Evolutionary conservation across 1,140 invertebrate species (phyloP), one percentile per base, ranked within the genome.

Genomic region (Zaprionus kolodkinae): DNA sequence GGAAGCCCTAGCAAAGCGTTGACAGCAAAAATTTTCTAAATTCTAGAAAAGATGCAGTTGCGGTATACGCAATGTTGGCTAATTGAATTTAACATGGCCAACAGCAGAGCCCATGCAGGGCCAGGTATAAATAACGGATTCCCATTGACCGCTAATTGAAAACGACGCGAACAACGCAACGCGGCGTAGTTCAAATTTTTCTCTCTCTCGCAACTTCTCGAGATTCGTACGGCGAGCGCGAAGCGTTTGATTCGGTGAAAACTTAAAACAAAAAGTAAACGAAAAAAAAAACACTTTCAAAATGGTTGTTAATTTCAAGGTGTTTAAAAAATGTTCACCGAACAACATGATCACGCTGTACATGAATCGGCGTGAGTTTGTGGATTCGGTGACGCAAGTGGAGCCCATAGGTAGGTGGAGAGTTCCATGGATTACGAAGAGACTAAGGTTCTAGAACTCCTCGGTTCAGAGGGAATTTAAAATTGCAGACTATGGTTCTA

Each of bases 321-420:
- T 99, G 81, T 99, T 96, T 93, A 99, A 99, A 93, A 99, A 99
- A 93, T 96, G 95, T 83, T 97, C 97, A 5, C 97, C 98, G 7
- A 99, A 99, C 94, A 97, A 96, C 63, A 98, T 98, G 94, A 94
- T 99, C 59, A 98, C 98, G 13, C 94, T 99, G 64, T 99, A 99
- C 92, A 94, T 99, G 83, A 97, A 98, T 5, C 99, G 99, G 93
- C 94, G 99, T 81, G 99, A 99, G 92, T 99, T 98, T 93, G 96
- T 99, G 62, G 99, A 99, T 93, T 97, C 99, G 87, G 95, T 99
- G 25, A 96, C 96, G 0, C 96, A 96, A 54, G 96, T 98, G 55
- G 98, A 99, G 92, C 96, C 98, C 0, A 96, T 99, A 79, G 98
- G 97, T 98, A 93, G 93, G 95, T 93, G 38, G n/a, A 25, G 21